Conservation (phyloP, 2,797 vertebrate species). For the Notolepis coatsorum region DNA sequence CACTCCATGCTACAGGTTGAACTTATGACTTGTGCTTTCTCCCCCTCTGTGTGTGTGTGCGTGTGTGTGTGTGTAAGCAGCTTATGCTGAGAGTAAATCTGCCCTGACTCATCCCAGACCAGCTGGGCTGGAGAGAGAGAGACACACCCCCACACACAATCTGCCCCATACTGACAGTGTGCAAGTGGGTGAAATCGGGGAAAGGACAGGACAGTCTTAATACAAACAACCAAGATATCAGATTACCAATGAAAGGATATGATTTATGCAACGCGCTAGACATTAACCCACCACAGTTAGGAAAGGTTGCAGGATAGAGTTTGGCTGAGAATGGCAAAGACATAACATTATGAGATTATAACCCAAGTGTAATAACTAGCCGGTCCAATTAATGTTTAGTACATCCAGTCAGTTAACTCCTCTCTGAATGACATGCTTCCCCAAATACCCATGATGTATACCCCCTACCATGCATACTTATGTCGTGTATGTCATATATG, state of each 20-base stretch:
- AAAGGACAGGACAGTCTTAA: conserved; percentile 48
- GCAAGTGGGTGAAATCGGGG: conserved; percentile 36
- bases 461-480: too few species aligned
- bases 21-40: conserved; percentile 3
- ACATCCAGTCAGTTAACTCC: too few species aligned
- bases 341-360: neutral
- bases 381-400: too few species aligned
- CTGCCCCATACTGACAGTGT: conserved; percentile 47
- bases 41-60: conserved; percentile 33
- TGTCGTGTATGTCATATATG: too few species aligned
- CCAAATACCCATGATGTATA: too few species aligned
- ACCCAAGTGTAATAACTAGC: neutral
- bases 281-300: conserved; percentile 21
- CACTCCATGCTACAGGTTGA: too few species aligned
- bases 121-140: conserved; percentile 55
- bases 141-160: conserved; percentile 51
- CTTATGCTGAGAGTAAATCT: conserved; percentile 72
- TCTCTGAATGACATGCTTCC: too few species aligned
- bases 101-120: conserved; percentile 71
- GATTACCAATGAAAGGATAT: conserved; percentile 35
- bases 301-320: neutral
- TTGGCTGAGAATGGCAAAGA: neutral
- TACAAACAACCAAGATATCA: conserved; percentile 24
- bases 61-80: conserved; percentile 55
- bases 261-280: conserved; percentile 46